Conservation (phyloP, 2,888 invertebrate genomes). For the Scaptomyza parva region DNA sequence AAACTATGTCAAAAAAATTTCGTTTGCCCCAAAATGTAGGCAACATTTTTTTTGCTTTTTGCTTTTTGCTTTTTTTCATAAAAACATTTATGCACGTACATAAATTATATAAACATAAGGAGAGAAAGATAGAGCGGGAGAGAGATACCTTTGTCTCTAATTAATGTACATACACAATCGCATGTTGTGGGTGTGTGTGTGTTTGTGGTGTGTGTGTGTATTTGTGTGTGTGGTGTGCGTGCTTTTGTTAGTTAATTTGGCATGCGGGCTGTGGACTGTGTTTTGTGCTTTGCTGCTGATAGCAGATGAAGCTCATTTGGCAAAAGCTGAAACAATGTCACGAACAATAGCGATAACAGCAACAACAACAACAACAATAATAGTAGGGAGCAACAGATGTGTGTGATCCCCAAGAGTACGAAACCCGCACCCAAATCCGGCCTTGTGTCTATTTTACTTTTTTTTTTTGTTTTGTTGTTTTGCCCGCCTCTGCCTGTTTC, state of each 20-base stretch:
- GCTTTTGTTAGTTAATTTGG: constrained; percentile 28
- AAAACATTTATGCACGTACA: constrained; percentile 51
- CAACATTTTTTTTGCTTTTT: constrained; percentile 34
- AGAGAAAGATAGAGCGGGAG: too few relatives aligned
- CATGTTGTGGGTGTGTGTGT: too few relatives aligned
- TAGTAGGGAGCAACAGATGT: constrained; percentile 44
- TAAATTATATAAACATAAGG: neutral
- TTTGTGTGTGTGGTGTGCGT: constrained; percentile 3
- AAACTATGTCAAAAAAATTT: constrained; percentile 6
- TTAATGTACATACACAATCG: constrained; percentile 62
- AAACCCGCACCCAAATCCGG: constrained; percentile 2
- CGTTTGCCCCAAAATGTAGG: constrained; percentile 50
- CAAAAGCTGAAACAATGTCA: constrained; percentile 25
- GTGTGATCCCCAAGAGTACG: constrained; percentile 29
- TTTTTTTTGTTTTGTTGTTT: neutral
- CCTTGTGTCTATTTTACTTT: constrained; percentile 8
- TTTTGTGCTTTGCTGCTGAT: constrained; percentile 37
- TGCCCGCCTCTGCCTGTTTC: neutral
- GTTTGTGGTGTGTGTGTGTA: too few relatives aligned
- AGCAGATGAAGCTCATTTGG: constrained; percentile 52
- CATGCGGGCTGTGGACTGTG: constrained; percentile 43
- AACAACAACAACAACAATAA: constrained; percentile 25
- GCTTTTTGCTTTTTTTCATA: too few relatives aligned
- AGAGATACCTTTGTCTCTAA: constrained; percentile 57
- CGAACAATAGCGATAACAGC: constrained; percentile 37